phyloP scores from a whole-genome alignment of 2,797 vertebrate species.

The Falco berigora region DNA sequence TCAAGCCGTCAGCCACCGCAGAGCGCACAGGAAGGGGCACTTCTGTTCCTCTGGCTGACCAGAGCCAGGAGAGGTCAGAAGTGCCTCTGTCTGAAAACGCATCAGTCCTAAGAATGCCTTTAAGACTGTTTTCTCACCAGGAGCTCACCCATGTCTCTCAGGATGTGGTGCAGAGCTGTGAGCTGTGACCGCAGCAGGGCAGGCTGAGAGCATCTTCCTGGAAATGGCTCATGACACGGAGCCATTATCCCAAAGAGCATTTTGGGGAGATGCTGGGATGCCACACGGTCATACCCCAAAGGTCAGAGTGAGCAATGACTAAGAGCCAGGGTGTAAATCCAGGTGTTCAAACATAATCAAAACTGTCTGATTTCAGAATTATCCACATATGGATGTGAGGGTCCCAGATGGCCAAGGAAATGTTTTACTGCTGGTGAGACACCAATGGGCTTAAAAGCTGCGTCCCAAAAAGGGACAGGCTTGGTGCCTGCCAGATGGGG shows the following conservation, averaged over 20 bases:
- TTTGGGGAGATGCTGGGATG: background rate
- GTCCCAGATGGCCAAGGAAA: background rate
- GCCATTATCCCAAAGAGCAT: background rate
- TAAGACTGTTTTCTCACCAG: background rate
- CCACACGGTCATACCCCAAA: background rate
- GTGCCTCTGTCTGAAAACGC: background rate
- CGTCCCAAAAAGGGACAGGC: background rate
- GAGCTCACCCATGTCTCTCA: background rate
- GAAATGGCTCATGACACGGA: background rate
- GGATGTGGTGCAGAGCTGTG: background rate
- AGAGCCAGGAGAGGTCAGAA: background rate
- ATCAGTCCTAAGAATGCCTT: background rate
- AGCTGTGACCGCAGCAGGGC: background rate
- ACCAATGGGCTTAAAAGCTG: background rate
- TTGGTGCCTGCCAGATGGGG: background rate
- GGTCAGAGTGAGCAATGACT: background rate
- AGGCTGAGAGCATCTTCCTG: background rate
- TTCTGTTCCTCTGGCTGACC: background rate
- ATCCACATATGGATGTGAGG: too few species aligned
- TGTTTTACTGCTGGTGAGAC: background rate
- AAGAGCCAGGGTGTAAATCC: background rate
- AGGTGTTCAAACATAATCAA: background rate
- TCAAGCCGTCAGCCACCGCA: background rate
- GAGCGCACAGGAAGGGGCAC: background rate
- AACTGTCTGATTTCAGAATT: background rate